These are phyloP conservation scores for Acrocephalus kingi DNA, from an alignment of 2,113 vertebrate species.

Conservation along the genomic window DNA sequence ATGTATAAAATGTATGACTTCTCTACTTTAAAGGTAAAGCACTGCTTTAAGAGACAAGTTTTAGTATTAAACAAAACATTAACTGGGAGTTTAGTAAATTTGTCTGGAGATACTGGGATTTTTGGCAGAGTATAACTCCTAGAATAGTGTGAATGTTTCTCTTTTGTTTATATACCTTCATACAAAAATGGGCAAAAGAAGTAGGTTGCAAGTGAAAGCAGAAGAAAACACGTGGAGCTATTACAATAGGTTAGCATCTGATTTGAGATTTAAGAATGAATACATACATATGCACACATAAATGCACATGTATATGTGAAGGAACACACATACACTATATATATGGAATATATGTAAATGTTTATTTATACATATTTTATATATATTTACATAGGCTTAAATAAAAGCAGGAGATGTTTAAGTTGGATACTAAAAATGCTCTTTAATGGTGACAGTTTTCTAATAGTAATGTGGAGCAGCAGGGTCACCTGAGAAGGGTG, in stretches of 20 bases:
- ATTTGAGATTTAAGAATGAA: background rate
- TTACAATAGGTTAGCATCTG: background rate
- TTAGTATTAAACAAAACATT: background rate
- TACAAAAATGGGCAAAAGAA: constrained; percentile 3
- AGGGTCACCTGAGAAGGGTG: background rate
- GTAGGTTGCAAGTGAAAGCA: constrained; percentile 14
- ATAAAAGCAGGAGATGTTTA: background rate
- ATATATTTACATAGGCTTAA: background rate
- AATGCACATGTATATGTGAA: background rate
- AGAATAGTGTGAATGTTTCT: constrained; percentile 15
- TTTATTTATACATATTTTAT: background rate
- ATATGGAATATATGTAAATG: background rate
- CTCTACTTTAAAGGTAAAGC: constrained; percentile 1
- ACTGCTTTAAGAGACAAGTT: background rate
- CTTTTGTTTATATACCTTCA: constrained; percentile 6
- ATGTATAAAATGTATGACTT: background rate
- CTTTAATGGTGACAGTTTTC: background rate
- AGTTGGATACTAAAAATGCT: background rate
- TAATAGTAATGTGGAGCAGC: background rate
- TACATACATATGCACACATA: background rate
- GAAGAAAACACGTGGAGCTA: background rate
- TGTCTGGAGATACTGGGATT: constrained; percentile 14
- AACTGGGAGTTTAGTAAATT: constrained; percentile 3
- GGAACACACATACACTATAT: background rate
- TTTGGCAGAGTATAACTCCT: constrained; percentile 34